Conservation (phyloP, 2,113 vertebrate genomes). For the Sturnira hondurensis region DNA sequence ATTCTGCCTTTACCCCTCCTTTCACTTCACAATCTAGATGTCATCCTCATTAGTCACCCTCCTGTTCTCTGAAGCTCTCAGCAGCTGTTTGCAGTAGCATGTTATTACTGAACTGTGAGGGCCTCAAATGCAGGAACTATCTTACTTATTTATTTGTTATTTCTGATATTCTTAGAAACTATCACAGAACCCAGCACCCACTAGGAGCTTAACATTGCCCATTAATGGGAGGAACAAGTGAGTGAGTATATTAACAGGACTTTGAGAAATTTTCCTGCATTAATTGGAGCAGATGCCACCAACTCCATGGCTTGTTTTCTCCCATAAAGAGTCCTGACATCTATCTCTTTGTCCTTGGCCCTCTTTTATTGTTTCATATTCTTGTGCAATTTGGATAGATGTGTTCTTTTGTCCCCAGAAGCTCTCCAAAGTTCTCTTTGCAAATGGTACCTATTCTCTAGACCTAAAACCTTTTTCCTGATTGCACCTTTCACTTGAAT, state of each 20-base stretch:
- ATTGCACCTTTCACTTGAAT: constrained; percentile 58
- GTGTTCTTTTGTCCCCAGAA: constrained; percentile 34
- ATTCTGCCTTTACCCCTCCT: neutral
- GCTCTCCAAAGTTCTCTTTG: constrained; percentile 23
- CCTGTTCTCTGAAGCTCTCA: neutral
- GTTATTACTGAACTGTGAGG: neutral
- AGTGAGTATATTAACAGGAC: neutral
- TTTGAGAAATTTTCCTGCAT: neutral
- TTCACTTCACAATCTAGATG: neutral
- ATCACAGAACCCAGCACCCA: neutral
- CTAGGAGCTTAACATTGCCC: neutral
- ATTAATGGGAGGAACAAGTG: neutral
- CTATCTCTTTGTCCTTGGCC: neutral
- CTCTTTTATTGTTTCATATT: neutral
- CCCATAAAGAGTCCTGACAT: neutral
- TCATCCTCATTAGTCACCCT: neutral
- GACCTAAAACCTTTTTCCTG: constrained; percentile 47
- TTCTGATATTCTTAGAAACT: neutral
- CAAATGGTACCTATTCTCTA: constrained; percentile 26
- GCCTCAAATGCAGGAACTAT: neutral
- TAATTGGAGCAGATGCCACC: neutral
- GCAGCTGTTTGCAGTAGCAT: neutral
- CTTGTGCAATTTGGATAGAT: neutral
- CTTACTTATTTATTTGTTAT: neutral
- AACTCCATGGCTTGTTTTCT: neutral